These are phyloP conservation scores for Gymnoscelis rufifasciata DNA, from an alignment of 2,888 invertebrate species.

Conservation along the genomic window DNA sequence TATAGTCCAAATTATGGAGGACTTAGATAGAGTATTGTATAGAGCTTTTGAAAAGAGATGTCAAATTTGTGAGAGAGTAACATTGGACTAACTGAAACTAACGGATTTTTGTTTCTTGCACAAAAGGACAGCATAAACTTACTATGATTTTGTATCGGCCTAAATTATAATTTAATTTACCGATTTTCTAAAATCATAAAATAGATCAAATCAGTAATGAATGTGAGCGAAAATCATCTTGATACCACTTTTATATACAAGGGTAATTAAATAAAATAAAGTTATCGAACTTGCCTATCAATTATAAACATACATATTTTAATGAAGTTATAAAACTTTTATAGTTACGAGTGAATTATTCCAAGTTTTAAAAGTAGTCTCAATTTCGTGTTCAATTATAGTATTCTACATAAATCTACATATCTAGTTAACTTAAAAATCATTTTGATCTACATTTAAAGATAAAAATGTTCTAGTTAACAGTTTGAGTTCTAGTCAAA, in stretches of 20 bases:
- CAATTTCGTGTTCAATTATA: neutral
- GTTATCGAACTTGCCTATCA: neutral
- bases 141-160: neutral
- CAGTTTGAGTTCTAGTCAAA: conserved; percentile 9
- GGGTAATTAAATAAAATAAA: neutral
- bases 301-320: neutral
- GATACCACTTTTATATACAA: neutral
- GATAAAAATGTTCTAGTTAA: neutral
- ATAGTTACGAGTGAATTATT: neutral
- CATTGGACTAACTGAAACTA: no score
- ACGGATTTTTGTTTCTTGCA: neutral
- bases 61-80: neutral
- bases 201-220: no score
- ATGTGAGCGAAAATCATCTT: no score
- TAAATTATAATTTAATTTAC: neutral
- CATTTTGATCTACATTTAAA: no score
- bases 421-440: neutral
- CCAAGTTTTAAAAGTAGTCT: neutral
- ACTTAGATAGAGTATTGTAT: conserved; percentile 17
- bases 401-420: neutral
- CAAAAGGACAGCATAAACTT: neutral
- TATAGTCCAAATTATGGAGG: conserved; percentile 13
- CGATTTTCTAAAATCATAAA: neutral
- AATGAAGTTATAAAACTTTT: neutral
- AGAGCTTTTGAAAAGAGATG: conserved; percentile 15